Base-by-base conservation (phyloP, 2,113 vertebrate species). In the Noctilio leporinus region DNA sequence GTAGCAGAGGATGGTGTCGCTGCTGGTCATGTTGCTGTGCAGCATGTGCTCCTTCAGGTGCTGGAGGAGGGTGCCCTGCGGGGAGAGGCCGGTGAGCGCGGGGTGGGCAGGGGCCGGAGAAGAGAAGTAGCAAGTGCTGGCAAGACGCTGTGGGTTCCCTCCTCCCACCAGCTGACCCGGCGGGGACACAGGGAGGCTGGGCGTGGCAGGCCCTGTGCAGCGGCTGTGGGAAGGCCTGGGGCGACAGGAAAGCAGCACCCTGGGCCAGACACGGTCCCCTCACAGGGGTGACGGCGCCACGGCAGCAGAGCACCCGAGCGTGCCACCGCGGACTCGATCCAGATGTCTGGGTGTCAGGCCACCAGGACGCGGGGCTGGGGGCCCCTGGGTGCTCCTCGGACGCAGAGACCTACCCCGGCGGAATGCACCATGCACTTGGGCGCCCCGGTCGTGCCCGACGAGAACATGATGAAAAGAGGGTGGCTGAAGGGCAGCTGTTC, bases 351-450 rank as follows among this genome's bases (percentile, higher is more conserved):
- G 0, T 8, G 1, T 5, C 6, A 8, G n/a, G 19, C 81, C 70
- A 3, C 20, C 83, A 49, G 0, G 69, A 89, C 45, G 16, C 1
- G 0, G 30, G 15, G 76, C 33, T 2, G 26, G 26, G 17, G 0
- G 10, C 65, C 57, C 43, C 17, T 24, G 7, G 16, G 2, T 3
- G 59, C 45, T 4, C 0, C 40, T 12, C 0, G 9, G 22, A 14
- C 4, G 0, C 10, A 7, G 55, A 76, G 47, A 98, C 99, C 95
- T 98, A 99, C 99, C 99, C 99, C 99, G 0, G 99, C 99, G 0
- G 99, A 99, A 97, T 99, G 99, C 94, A 99, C 99, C 99, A 99
- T 99, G 96, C 99, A 99, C 97, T 99, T 99, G 1, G 99, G 99
- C 10, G 99, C 99, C 4, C 99, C 99, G 0, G 99, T 99, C 38